phyloP scores from a whole-genome alignment of 2,797 vertebrate genomes.

The Falco cherrug region DNA sequence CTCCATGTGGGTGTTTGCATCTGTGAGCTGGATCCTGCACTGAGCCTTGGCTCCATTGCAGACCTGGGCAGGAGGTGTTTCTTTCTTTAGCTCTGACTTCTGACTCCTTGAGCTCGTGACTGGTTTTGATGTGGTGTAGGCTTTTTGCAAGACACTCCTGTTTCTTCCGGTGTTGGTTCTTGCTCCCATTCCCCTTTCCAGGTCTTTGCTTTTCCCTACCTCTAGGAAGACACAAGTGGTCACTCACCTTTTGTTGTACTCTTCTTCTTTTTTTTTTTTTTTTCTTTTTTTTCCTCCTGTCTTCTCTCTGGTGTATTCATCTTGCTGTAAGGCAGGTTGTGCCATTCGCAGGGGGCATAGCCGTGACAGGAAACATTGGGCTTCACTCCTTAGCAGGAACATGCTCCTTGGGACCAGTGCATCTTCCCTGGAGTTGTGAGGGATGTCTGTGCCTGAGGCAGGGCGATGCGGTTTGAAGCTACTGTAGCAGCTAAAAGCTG shows the following conservation, averaged over 20 bases:
- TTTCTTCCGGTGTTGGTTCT: neutral
- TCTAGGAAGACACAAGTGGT: neutral
- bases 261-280: neutral
- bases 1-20: rapidly evolving
- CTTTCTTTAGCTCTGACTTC: neutral
- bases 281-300: neutral
- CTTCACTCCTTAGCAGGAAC: neutral
- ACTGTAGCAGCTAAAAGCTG: neutral
- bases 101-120: neutral
- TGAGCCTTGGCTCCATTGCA: neutral
- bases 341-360: rapidly evolving
- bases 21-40: neutral
- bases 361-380: rapidly evolving
- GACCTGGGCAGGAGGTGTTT: neutral
- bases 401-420: neutral
- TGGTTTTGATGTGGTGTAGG: rapidly evolving
- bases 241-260: neutral
- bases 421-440: neutral
- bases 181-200: neutral
- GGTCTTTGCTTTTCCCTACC: neutral
- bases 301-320: neutral
- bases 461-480: neutral
- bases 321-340: rapidly evolving
- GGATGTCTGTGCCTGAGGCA: neutral
- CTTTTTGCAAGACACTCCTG: rapidly evolving